A percentile compares a stretch with the other conserved stretches of the same genome.
Evolutionary conservation across 2,888 invertebrate genomes (phyloP).

Genomic region (Leptogaster cylindrica): DNA sequence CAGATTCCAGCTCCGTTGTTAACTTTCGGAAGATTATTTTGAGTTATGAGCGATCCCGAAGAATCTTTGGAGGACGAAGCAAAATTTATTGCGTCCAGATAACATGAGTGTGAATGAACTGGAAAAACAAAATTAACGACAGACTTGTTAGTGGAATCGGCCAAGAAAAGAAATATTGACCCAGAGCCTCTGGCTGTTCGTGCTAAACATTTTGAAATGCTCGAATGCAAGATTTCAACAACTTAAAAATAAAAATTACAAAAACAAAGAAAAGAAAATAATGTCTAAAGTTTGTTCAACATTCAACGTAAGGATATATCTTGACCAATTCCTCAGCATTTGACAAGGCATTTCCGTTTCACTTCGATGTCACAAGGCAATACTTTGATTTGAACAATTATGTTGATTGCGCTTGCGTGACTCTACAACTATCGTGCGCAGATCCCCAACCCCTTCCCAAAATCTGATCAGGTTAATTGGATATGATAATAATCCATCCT

Average conservation of each 20-base stretch:
- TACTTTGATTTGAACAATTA: slow-evolving; percentile 43
- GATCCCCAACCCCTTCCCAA: too few species aligned
- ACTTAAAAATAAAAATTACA: too few species aligned
- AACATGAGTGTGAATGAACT: slow-evolving; percentile 24
- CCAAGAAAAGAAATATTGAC: slow-evolving; percentile 25
- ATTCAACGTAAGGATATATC: too few species aligned
- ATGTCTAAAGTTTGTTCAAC: too few species aligned
- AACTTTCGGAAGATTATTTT: slow-evolving; percentile 33
- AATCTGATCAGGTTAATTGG: too few species aligned
- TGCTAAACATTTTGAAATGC: too few species aligned
- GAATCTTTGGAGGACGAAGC: slow-evolving; percentile 23
- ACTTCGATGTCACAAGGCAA: slow-evolving; percentile 11
- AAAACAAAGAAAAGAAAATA: too few species aligned
- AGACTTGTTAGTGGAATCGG: not conserved
- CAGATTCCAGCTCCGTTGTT: not conserved
- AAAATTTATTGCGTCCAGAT: slow-evolving; percentile 31
- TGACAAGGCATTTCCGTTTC: slow-evolving; percentile 35
- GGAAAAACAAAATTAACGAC: slow-evolving; percentile 9
- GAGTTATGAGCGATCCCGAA: slow-evolving; percentile 35
- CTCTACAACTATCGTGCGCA: slow-evolving; percentile 43
- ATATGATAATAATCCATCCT: not conserved
- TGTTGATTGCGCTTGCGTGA: slow-evolving; percentile 46
- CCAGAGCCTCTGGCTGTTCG: slow-evolving; percentile 14
- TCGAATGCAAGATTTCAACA: too few species aligned
- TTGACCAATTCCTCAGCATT: slow-evolving; percentile 4